These are phyloP conservation scores for Oscheius onirici DNA, from an alignment of 2,888 invertebrate genomes.

Conservation along the genomic window DNA sequence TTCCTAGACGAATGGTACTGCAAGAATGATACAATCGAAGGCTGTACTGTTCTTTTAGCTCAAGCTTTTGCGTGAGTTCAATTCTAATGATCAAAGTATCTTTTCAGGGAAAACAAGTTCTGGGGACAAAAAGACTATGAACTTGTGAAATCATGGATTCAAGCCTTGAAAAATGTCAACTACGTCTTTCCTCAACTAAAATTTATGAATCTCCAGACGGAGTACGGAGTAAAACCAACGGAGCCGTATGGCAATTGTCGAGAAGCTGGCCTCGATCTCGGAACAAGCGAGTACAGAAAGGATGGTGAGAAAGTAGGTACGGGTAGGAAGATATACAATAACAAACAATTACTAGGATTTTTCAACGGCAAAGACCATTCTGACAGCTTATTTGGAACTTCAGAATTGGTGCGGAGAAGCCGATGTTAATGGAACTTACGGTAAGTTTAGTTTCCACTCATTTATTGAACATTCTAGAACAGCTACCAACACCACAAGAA, in stretches of 20 bases:
- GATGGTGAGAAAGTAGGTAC: not conserved
- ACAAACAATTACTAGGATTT: not conserved
- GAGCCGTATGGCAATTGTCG: not conserved
- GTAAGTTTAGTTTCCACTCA: not conserved
- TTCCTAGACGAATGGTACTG: conserved; percentile 45
- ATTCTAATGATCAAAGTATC: not conserved
- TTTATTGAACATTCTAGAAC: not conserved
- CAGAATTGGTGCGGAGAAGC: not conserved
- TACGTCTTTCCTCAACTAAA: not conserved
- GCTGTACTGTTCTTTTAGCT: conserved; percentile 39
- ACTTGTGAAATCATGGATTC: conserved; percentile 26
- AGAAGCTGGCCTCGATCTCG: not conserved
- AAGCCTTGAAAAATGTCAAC: conserved; percentile 28
- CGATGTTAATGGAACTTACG: too few relatives aligned
- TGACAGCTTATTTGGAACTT: not conserved
- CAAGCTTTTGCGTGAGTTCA: not conserved
- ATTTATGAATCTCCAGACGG: not conserved
- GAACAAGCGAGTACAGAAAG: not conserved
- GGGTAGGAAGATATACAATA: not conserved
- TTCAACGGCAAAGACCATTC: not conserved
- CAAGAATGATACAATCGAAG: not conserved
- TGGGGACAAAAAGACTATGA: conserved; percentile 41
- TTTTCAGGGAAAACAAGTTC: conserved; percentile 13
- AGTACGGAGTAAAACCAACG: not conserved
- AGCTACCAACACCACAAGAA: not conserved